Base-by-base conservation (phyloP, 2,888 invertebrate genomes). In the Pediacus dermestoides region DNA sequence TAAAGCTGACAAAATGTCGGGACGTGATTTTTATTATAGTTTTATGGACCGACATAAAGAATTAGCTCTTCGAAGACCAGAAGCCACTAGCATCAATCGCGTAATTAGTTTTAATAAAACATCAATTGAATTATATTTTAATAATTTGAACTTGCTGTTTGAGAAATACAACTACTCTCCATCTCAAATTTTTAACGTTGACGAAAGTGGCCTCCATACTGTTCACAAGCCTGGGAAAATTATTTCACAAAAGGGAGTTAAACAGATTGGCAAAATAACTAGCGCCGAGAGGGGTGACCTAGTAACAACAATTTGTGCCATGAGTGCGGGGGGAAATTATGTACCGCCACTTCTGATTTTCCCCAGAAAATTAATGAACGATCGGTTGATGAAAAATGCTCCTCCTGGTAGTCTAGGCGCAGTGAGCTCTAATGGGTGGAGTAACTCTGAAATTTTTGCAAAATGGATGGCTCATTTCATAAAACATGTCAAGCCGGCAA, bases 391-490 rank as follows among this genome's bases (percentile, higher is more conserved):
- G 16, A 39, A 39, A 35, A 35, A 39, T 39, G 28, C 41, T 36
- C 41, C 41, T 21, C 41, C 37, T 30, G 27, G 41, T 16, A 22
- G 27, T 11, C 32, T 30, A 15, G 37, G 37, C 12, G 18, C 33
- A 11, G 30, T 25, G 23, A 32, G 18, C 15, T 14, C n/a, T 18
- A 37, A 34, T 34, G 42, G 37, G 14, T 44, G 41, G 41, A 44
- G 30, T 34, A 41, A 42, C 33, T 25, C 18, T 21, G 44, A 43
- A 18, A 44, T 32, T 15, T 44, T 44, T 34, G 26, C 27, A 12
- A 14, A 34, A 25, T 43, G 37, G 42, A 34, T 43, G 30, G 16
- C 32, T 21, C 40, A 44, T 34, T 36, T 43, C 25, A 41, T 40
- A 25, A 13, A 9, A 3, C 7, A 15, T 27, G 39, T 27, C 3